phyloP scores from a whole-genome alignment of 2,888 invertebrate species.

The Drosophila cracens region DNA sequence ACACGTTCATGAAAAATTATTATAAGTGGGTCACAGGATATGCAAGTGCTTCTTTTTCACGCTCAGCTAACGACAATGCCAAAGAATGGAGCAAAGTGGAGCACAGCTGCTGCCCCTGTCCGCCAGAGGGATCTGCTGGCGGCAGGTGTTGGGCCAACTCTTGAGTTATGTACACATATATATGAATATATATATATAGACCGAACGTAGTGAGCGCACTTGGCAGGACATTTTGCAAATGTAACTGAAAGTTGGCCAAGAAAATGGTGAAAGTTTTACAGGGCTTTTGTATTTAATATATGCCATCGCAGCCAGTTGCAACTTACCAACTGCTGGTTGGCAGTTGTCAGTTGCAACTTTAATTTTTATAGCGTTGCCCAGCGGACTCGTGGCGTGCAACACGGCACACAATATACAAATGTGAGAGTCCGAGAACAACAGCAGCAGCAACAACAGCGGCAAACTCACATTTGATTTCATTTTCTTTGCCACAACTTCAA shows the following conservation, averaged over 20 bases:
- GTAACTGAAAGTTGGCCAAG: slow-evolving; percentile 76
- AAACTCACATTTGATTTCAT: slow-evolving; percentile 59
- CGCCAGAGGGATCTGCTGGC: slow-evolving; percentile 45
- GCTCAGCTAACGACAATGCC: slow-evolving; percentile 72
- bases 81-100: slow-evolving; percentile 20
- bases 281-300: slow-evolving; percentile 67
- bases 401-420: slow-evolving; percentile 10
- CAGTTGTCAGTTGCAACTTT: slow-evolving; percentile 53
- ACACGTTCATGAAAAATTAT: slow-evolving; percentile 80
- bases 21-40: slow-evolving; percentile 82
- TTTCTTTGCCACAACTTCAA: slow-evolving; percentile 35
- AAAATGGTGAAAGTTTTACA: slow-evolving; percentile 77
- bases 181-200: background rate
- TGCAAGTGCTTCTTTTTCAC: slow-evolving; percentile 80
- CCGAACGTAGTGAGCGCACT: slow-evolving; percentile 31
- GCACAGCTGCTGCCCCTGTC: slow-evolving; percentile 45
- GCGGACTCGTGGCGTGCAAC: slow-evolving; percentile 12
- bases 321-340: slow-evolving; percentile 38
- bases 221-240: slow-evolving; percentile 76
- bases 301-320: slow-evolving; percentile 46
- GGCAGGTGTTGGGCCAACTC: slow-evolving; percentile 38
- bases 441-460: slow-evolving; percentile 10
- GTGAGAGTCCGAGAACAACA: slow-evolving; percentile 29
- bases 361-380: slow-evolving; percentile 45
- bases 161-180: slow-evolving; percentile 60